Percentiles rank a stretch among this genome's conserved stretches.
Conservation (phyloP, 2,888 invertebrate species). For the Troides aeacus region DNA sequence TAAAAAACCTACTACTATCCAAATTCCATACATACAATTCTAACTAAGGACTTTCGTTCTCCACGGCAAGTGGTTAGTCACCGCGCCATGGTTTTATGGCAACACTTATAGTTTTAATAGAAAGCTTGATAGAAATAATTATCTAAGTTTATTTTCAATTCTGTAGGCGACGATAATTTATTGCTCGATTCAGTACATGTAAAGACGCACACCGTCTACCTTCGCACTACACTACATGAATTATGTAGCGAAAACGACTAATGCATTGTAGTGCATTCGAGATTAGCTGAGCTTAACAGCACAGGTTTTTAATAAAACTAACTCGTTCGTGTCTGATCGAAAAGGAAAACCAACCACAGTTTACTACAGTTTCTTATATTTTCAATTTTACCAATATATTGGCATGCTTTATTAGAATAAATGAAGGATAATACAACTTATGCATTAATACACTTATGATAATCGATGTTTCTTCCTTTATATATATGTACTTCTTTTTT, state of each 20-base stretch:
- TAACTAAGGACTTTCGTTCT: too few relatives aligned
- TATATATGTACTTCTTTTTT: too few relatives aligned
- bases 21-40: too few relatives aligned
- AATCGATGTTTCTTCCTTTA: too few relatives aligned
- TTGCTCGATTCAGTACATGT: slow-evolving; percentile 22
- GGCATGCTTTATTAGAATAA: too few relatives aligned
- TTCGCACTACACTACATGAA: slow-evolving; percentile 38
- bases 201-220: slow-evolving; percentile 25
- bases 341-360: slow-evolving; percentile 10
- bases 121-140: not conserved
- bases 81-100: too few relatives aligned
- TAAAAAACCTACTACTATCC: too few relatives aligned
- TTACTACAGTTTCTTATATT: not conserved
- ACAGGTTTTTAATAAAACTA: slow-evolving; percentile 31
- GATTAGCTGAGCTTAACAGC: slow-evolving; percentile 36
- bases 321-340: slow-evolving; percentile 13
- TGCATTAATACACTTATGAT: too few relatives aligned
- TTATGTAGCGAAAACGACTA: slow-evolving; percentile 41
- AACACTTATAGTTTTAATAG: too few relatives aligned
- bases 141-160: slow-evolving; percentile 15
- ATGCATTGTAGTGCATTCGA: slow-evolving; percentile 43
- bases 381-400: not conserved
- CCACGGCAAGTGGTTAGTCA: too few relatives aligned
- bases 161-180: slow-evolving; percentile 21
- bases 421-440: too few relatives aligned